Base-by-base conservation (phyloP, 1,140 invertebrate species). In the Pseudobourletiella spinata region DNA sequence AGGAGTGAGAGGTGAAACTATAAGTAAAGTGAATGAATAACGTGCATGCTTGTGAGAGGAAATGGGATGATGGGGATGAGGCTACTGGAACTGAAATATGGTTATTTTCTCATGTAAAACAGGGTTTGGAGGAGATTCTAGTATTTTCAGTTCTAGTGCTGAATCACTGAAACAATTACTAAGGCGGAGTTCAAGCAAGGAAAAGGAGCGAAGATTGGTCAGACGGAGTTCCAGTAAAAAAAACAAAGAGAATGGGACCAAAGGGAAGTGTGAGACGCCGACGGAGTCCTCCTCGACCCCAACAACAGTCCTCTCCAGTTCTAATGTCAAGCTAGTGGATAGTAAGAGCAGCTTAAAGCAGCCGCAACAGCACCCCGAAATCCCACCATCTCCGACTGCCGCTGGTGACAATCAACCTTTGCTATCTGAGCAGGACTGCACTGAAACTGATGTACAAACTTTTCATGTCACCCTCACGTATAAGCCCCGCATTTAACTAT, bases 131-230 rank as follows among this genome's bases (percentile, higher is more conserved):
- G 54, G 56, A 69, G 32, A 58, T 74, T 76, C 75, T 22, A 70
- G 75, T 42, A 81, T 82, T 65, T 73, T 85, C 66, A 85, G 83
- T 66, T 79, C 82, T 43, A 86, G 84, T 73, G 82, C 83, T 20
- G 84, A 85, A 72, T 84, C 83, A 16, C 79, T 85, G 46, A 80
- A 81, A 67, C 84, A 84, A 68, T 79, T 82, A 72, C 70, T 85
- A 2, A 77, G 83, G 14, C 76, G 85, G 57, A 79, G 79, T 6
- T 84, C 82, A 16, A 83, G 82, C 18, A 80, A 83, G 67, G 83
- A 85, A 64, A 85, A 85, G 70, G 81, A 83, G 2, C 63, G 74
- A 8, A 79, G 82, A 26, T 78, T 82, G 68, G 73, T 84, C 3
- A 78, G 84, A 59, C 79, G 85, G 24, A 82, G 83, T 11, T 84